Percentiles rank a stretch among this genome's conserved stretches.
Conservation (phyloP, 2,888 invertebrate genomes). For the Tipula unca region DNA sequence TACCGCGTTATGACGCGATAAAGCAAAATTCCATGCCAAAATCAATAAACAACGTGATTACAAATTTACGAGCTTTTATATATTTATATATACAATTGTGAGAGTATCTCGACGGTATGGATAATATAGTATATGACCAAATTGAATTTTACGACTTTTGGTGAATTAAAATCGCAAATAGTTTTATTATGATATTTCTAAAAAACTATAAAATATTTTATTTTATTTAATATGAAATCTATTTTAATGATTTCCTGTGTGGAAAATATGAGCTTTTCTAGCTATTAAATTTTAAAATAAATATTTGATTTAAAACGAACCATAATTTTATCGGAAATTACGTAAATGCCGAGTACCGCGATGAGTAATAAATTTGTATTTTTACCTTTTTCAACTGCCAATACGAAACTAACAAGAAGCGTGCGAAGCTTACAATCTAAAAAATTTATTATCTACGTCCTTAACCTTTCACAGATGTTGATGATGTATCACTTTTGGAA, state of each 20-base stretch:
- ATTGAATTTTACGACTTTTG: not conserved
- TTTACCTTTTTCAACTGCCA: no score
- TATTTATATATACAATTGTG: not conserved
- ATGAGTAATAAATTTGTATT: not conserved
- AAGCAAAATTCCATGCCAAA: not conserved
- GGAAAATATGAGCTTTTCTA: not conserved
- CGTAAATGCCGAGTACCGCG: not conserved
- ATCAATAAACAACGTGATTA: not conserved
- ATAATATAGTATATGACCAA: not conserved
- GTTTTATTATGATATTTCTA: not conserved
- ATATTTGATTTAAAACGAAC: not conserved
- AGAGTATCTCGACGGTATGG: not conserved
- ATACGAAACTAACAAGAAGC: no score
- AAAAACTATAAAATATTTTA: not conserved
- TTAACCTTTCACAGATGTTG: no score
- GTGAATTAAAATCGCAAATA: not conserved
- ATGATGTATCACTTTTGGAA: no score
- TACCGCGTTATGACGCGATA: not conserved
- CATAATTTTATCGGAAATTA: not conserved
- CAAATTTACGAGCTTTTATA: not conserved
- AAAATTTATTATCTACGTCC: no score
- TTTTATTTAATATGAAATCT: not conserved
- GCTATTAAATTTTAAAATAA: not conserved
- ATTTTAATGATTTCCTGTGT: not conserved
- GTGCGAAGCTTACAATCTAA: no score